Evolutionary conservation across 2,113 vertebrate species (phyloP), one percentile per base, ranked within the genome.

Genomic region (Notarius lentiginosus): DNA sequence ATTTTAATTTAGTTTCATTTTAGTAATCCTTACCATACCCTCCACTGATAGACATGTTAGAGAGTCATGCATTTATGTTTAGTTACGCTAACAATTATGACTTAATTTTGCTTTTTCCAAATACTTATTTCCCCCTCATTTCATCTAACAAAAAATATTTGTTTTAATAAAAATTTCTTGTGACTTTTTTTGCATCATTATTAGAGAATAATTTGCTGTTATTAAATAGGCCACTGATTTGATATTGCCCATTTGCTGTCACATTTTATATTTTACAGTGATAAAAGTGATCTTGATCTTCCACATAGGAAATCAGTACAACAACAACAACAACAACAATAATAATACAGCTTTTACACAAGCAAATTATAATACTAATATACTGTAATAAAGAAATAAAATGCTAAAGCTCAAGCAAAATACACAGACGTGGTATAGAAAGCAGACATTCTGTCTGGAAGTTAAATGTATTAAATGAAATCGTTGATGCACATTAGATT

Each of bases 401-500:
- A 68, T 18, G 20, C 53, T 84, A 72, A 84, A 22, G 7, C 51
- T 34, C 7, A 17, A 41, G 27, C 30, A 56, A 34, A 70, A 84
- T 72, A 24, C 7, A 41, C 2, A 9, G 24, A n/a, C 58, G 27
- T 68, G 15, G 47, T 68, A 56, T 17, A 80, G 14, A 47, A 41
- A 8, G 56, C 0, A 86, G 73, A 66, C 56, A 51, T 65, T 65
- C 58, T 61, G 30, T 80, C 73, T 77, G 27, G n/a, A 34, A 47
- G 49, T 61, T 24, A 84, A 75, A 75, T 79, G 41, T 47, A 86
- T 77, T 79, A 66, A 79, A 79, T 55, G 6, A 65, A 85, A 55
- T 55, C 53, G 17, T 14, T 68, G 75, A 66, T 79, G 18, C 68
- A 66, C 15, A 18, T 30, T 86, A 10, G 27, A 56, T 66, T 65